A percentile compares a stretch with the other conserved stretches of the same genome.
Conservation (phyloP, 2,797 vertebrate species). For the Podarcis lilfordi region DNA sequence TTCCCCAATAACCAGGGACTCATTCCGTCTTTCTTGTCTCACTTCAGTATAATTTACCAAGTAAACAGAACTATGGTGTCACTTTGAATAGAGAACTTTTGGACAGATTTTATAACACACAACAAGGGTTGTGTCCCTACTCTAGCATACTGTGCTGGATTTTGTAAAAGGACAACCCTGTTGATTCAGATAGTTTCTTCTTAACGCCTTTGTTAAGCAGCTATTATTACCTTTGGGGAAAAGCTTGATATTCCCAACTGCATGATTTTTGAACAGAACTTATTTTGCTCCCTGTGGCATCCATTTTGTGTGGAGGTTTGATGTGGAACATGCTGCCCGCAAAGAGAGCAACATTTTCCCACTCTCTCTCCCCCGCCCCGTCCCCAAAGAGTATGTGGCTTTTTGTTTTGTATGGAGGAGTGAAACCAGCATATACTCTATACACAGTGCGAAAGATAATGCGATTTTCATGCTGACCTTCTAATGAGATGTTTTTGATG, state of each 20-base stretch:
- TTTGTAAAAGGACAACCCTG: not conserved
- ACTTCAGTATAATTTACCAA: not conserved
- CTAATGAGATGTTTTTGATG: conserved; percentile 49
- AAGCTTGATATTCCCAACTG: not conserved
- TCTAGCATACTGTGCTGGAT: not conserved
- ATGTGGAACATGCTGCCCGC: not conserved
- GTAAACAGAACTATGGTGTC: not conserved
- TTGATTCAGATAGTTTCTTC: conserved; percentile 4
- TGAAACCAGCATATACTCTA: conserved; percentile 29
- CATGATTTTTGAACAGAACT: not conserved
- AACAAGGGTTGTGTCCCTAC: not conserved
- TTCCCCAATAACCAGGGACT: not conserved
- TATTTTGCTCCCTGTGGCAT: not conserved
- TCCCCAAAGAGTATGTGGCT: not conserved
- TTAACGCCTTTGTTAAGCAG: not conserved
- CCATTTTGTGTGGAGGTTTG: conserved; percentile 7
- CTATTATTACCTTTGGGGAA: not conserved
- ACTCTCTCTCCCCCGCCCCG: fast-evolving
- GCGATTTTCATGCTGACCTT: conserved; percentile 49
- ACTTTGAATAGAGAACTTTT: not conserved
- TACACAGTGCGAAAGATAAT: conserved; percentile 27
- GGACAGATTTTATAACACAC: not conserved
- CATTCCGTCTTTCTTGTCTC: not conserved
- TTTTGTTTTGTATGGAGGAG: conserved; percentile 10
- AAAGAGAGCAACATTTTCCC: not conserved